These are phyloP conservation scores for Pygoscelis antarcticus DNA, from an alignment of 2,113 vertebrate genomes.

Conservation along the genomic window DNA sequence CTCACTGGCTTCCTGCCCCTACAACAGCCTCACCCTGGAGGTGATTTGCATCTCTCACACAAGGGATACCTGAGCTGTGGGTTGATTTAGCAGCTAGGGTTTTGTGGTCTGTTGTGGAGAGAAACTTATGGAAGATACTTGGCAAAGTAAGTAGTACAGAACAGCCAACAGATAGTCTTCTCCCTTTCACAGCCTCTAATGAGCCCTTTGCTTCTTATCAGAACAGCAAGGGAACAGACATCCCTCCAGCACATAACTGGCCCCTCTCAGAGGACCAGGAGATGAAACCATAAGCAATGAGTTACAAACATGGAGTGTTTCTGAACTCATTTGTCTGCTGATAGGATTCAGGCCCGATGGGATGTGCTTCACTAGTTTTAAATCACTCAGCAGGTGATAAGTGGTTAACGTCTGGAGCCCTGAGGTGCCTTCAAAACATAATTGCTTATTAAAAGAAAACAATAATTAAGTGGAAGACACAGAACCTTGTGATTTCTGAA, in stretches of 20 bases:
- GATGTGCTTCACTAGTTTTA: constrained; percentile 25
- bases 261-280: not conserved
- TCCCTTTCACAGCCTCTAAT: constrained; percentile 3
- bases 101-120: not conserved
- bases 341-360: constrained; percentile 2
- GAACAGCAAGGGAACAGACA: not conserved
- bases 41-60: not conserved
- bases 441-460: constrained; percentile 62
- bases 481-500: constrained; percentile 35
- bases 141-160: not conserved
- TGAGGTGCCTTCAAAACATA: constrained; percentile 46
- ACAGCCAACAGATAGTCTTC: not conserved
- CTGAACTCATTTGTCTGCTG: constrained; percentile 30
- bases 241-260: not conserved
- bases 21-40: not conserved
- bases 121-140: not conserved
- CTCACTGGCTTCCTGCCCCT: not conserved
- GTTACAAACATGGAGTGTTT: not conserved
- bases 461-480: constrained; percentile 52
- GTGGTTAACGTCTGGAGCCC: constrained; percentile 26
- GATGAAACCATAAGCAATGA: not conserved
- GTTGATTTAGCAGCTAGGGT: not conserved
- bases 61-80: not conserved
- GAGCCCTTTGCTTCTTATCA: not conserved
- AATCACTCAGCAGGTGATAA: constrained; percentile 44